Percentiles rank a stretch among this genome's conserved stretches.
These are phyloP conservation scores for Malacosoma neustria DNA, from an alignment of 2,888 invertebrate genomes.

Conservation along the genomic window DNA sequence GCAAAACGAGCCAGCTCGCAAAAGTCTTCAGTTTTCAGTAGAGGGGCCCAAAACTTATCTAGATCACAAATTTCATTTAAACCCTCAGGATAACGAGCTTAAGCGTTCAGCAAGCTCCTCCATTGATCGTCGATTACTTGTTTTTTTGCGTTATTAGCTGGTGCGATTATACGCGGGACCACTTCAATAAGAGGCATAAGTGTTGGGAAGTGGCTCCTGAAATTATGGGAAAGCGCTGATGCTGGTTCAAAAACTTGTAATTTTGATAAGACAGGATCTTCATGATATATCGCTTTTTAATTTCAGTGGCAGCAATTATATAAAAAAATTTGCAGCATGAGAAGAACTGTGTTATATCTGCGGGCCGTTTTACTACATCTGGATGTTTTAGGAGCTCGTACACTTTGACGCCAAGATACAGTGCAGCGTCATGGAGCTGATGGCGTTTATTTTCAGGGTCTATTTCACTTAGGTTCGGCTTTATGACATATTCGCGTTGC, in stretches of 20 bases:
- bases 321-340: conserved; percentile 12
- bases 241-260: conserved; percentile 4
- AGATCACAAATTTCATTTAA: conserved; percentile 10
- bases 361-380: conserved; percentile 8
- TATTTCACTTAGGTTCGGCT: conserved; percentile 3
- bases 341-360: conserved; percentile 11
- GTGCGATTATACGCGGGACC: conserved; percentile 8
- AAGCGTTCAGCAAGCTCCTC: background rate
- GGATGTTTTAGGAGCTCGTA: conserved; percentile 4
- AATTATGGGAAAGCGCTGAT: conserved; percentile 9
- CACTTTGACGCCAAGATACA: conserved; percentile 7
- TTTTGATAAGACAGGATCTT: conserved; percentile 10
- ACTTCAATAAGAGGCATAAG: conserved; percentile 9
- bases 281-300: conserved; percentile 11
- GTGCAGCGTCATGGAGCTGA: background rate
- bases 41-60: conserved; percentile 10
- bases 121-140: conserved; percentile 6
- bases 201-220: conserved; percentile 7
- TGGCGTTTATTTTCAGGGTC: too few relatives aligned
- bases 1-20: conserved; percentile 3
- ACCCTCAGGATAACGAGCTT: conserved; percentile 9
- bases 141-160: conserved; percentile 7
- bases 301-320: conserved; percentile 10
- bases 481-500: conserved; percentile 5
- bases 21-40: conserved; percentile 10